A percentile compares a stretch with the other conserved stretches of the same genome.
phyloP scores from a whole-genome alignment of 2,888 invertebrate species.

The Hetaerina titia region DNA sequence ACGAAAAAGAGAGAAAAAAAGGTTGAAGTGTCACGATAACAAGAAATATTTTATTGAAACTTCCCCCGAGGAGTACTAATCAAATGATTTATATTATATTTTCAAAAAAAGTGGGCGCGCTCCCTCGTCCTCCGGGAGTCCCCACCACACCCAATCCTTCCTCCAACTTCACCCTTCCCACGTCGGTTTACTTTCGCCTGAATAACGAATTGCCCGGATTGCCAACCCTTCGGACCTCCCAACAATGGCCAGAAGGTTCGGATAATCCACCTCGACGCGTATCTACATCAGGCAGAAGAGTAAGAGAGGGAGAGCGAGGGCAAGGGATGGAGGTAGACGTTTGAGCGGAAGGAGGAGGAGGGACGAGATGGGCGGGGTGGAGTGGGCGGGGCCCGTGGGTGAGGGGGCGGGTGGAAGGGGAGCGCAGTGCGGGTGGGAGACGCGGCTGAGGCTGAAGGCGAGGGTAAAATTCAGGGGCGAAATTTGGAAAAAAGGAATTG shows the following conservation, averaged over 20 bases:
- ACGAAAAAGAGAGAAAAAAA: not conserved
- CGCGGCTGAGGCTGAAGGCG: conserved; percentile 62
- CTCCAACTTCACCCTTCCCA: not conserved
- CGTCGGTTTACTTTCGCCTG: not conserved
- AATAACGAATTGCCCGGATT: conserved; percentile 47
- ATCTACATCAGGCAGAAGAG: conserved; percentile 58
- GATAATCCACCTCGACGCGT: conserved; percentile 51
- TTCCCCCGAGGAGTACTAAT: not conserved
- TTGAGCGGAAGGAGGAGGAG: conserved; percentile 62
- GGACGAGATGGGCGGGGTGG: conserved; percentile 22
- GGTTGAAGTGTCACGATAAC: not conserved
- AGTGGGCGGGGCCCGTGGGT: conserved; percentile 43
- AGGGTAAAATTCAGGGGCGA: conserved; percentile 68
- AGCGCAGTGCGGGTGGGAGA: not conserved
- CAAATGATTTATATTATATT: conserved; percentile 18
- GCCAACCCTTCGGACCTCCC: not conserved
- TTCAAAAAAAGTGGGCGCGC: not conserved
- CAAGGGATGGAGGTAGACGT: conserved; percentile 11
- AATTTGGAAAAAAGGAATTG: conserved; percentile 29
- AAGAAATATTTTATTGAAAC: not conserved
- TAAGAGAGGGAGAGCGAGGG: not conserved
- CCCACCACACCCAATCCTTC: not conserved
- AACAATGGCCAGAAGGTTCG: conserved; percentile 53
- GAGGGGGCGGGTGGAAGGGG: conserved; percentile 16
- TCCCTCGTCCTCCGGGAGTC: not conserved